phyloP scores from a whole-genome alignment of 2,888 invertebrate genomes.

The Hemistola chrysoprasaria region DNA sequence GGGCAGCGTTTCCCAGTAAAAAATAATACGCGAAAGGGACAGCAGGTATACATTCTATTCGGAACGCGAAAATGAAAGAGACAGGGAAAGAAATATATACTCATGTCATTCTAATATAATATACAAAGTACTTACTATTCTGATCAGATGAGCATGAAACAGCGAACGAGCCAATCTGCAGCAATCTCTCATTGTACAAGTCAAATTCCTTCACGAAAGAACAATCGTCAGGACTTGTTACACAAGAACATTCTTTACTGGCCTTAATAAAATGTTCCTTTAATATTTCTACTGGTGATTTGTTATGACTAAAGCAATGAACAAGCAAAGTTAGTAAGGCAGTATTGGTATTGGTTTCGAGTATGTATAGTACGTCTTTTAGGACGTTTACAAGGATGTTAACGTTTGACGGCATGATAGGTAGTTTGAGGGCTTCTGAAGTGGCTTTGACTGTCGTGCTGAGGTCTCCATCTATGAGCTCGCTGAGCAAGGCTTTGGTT shows the following conservation, averaged over 20 bases:
- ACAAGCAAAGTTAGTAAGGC: constrained; percentile 82
- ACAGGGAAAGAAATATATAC: too few relatives aligned
- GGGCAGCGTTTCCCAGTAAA: too few relatives aligned
- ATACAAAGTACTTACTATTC: constrained; percentile 56
- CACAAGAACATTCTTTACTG: constrained; percentile 46
- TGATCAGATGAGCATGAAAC: constrained; percentile 80
- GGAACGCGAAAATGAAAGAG: too few relatives aligned
- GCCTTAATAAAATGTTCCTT: constrained; percentile 49
- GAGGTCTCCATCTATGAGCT: constrained; percentile 62
- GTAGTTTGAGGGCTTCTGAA: constrained; percentile 55
- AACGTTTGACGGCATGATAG: constrained; percentile 67
- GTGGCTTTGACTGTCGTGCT: constrained; percentile 72
- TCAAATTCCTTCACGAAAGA: constrained; percentile 84
- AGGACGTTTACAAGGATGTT: constrained; percentile 83
- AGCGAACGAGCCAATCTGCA: constrained; percentile 88
- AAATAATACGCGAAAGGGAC: too few relatives aligned
- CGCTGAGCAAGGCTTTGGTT: constrained; percentile 68
- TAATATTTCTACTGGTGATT: constrained; percentile 53
- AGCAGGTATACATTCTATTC: too few relatives aligned
- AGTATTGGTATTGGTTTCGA: constrained; percentile 86
- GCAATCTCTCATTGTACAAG: constrained; percentile 84
- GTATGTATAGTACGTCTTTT: constrained; percentile 82
- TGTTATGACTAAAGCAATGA: constrained; percentile 57
- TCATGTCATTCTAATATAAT: too few relatives aligned
- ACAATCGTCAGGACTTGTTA: constrained; percentile 61